These are phyloP conservation scores for Sminthurinus aureus DNA, from an alignment of 2,888 invertebrate species.

Conservation along the genomic window DNA sequence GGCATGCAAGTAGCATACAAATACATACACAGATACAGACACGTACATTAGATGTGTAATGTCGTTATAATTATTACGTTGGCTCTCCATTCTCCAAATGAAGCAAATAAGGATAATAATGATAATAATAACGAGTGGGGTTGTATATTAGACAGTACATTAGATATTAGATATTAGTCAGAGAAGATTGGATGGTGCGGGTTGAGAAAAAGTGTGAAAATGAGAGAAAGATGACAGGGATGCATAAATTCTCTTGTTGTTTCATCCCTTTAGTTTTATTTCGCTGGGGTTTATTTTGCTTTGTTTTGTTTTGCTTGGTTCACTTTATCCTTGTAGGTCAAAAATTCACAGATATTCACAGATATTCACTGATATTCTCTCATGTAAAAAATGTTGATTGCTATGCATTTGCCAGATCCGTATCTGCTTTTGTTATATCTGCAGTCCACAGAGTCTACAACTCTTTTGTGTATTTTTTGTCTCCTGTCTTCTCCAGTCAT, in stretches of 20 bases:
- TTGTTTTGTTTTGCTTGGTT: not conserved
- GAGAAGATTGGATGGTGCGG: slow-evolving; percentile 1
- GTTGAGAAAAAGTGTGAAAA: slow-evolving; percentile 25
- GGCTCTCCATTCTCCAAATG: not conserved
- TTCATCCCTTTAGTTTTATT: not conserved
- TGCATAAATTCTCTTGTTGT: slow-evolving; percentile 1
- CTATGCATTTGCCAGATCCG: too few relatives aligned
- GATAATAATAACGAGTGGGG: not conserved
- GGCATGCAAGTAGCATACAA: not conserved
- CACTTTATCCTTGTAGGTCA: slow-evolving; percentile 16
- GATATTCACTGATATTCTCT: too few relatives aligned
- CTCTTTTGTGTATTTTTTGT: too few relatives aligned
- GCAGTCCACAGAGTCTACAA: too few relatives aligned
- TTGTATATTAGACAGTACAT: not conserved
- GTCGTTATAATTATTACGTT: slow-evolving; percentile 8
- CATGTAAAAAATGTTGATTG: too few relatives aligned
- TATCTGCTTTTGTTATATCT: too few relatives aligned
- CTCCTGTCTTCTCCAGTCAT: too few relatives aligned
- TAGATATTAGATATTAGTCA: not conserved
- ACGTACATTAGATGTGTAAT: not conserved
- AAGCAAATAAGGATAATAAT: not conserved
- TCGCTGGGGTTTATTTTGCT: not conserved
- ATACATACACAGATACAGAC: too few relatives aligned
- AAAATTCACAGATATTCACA: not conserved
- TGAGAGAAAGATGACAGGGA: slow-evolving; percentile 31